Evolutionary conservation across 2,797 vertebrate species (phyloP), one percentile per base, ranked within the genome.

Genomic region (Acestrorhynchus altus): DNA sequence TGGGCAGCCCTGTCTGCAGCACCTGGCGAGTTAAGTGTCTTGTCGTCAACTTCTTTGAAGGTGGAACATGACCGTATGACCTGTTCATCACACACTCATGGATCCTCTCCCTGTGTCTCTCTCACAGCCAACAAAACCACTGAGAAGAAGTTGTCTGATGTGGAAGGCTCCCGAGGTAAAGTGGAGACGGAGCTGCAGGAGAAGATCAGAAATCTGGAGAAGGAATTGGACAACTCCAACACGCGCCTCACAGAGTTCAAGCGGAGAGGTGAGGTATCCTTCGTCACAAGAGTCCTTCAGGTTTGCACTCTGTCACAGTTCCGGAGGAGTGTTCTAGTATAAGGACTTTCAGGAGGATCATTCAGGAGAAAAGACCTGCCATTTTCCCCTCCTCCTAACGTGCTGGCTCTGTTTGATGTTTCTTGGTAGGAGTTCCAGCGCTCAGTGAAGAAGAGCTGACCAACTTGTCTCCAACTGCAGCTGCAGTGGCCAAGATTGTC

Each of bases 401-500:
- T n/a, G n/a, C n/a, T n/a, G n/a, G n/a, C n/a, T n/a, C n/a, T 24
- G 3, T 52, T 42, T 72, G 0, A 1, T 16, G 12, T 9, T 56
- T 56, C 76, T 20, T 18, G 74, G 11, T 65, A 98, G 98, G 96
- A 39, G 91, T 47, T 0, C 89, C 95, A 10, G 91, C 95, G 47
- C 80, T 99, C 56, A 96, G 95, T 0, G 97, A 99, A 86, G 96
- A 96, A 68, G 96, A 98, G 31, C 89, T 99, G 72, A 94, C 96
- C 60, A 89, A 94, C 28, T 94, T 99, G 94, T 99, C 96, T 86
- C 98, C 98, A 1, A 96, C 97, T 79, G 98, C 98, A 68, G 95
- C 96, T 35, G 95, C 96, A 4, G 96, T 99, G 18, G 95, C 97
- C 44, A 96, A 97, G 47, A 96, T 99, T 15, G 96, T 99, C 54